Conservation (phyloP, 2,113 vertebrate species). For the Tursiops truncatus region DNA sequence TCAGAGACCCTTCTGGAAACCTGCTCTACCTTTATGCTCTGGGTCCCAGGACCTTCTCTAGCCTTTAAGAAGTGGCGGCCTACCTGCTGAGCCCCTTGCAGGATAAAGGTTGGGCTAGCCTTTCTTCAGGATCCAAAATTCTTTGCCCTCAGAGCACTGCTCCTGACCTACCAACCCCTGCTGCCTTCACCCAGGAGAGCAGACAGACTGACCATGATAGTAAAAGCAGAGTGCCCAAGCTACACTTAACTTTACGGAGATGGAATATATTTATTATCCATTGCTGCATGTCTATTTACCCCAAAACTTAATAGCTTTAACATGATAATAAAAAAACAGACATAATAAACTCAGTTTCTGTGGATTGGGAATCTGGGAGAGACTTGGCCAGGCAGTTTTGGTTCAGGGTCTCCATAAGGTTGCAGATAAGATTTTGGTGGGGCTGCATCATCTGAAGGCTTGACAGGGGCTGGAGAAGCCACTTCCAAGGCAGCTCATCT, state of each 20-base stretch:
- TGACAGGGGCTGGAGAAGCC: neutral
- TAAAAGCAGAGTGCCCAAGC: neutral
- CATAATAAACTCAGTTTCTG: neutral
- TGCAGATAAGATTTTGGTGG: neutral
- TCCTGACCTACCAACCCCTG: neutral
- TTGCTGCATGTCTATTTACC: neutral
- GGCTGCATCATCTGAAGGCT: neutral
- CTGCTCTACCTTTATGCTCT: neutral
- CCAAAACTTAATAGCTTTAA: neutral
- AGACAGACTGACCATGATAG: neutral
- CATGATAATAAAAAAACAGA: neutral
- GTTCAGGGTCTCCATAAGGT: neutral
- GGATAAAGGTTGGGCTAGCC: neutral
- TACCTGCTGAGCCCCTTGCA: neutral
- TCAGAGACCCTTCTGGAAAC: neutral
- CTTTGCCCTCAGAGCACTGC: neutral
- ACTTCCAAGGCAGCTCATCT: neutral
- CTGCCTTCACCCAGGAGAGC: neutral
- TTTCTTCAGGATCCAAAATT: neutral
- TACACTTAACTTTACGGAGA: neutral
- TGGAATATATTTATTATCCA: neutral
- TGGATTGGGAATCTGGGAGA: neutral
- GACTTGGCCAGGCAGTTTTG: neutral
- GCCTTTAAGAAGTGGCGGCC: neutral
- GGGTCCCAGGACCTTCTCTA: neutral